Conservation (phyloP, 2,113 vertebrate species). For the Petromus typicus region DNA sequence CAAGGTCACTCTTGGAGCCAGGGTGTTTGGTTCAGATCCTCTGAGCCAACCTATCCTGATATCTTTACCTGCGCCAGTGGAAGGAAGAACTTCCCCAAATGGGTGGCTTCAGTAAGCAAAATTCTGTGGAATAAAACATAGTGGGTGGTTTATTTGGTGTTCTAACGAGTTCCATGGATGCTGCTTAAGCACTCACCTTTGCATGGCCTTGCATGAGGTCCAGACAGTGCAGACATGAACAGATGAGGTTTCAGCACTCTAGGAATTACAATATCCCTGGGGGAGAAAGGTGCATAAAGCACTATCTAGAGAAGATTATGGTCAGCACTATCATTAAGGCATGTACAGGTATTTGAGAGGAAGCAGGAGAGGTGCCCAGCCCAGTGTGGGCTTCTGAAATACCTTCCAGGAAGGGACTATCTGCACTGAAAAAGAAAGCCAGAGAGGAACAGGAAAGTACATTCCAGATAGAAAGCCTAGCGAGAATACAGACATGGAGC, state of each 20-base stretch:
- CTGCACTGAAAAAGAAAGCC: background rate
- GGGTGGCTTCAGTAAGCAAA: background rate
- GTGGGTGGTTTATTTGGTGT: background rate
- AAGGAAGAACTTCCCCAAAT: background rate
- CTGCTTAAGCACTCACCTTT: background rate
- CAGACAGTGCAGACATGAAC: background rate
- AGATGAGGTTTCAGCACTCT: background rate
- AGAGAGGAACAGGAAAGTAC: background rate
- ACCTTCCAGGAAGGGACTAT: background rate
- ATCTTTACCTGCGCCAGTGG: background rate
- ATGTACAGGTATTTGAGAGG: background rate
- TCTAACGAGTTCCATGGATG: background rate
- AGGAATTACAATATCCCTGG: background rate
- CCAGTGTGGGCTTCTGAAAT: background rate
- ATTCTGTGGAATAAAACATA: background rate
- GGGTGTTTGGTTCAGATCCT: background rate
- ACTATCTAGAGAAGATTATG: background rate
- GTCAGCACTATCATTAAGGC: background rate
- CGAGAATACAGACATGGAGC: background rate
- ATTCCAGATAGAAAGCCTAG: background rate
- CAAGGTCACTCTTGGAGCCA: background rate
- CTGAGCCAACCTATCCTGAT: background rate
- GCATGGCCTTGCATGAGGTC: background rate
- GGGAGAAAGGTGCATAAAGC: background rate
- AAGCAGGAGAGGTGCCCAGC: background rate